Conservation (phyloP, 1,140 invertebrate genomes). For the Ylistrum balloti region DNA sequence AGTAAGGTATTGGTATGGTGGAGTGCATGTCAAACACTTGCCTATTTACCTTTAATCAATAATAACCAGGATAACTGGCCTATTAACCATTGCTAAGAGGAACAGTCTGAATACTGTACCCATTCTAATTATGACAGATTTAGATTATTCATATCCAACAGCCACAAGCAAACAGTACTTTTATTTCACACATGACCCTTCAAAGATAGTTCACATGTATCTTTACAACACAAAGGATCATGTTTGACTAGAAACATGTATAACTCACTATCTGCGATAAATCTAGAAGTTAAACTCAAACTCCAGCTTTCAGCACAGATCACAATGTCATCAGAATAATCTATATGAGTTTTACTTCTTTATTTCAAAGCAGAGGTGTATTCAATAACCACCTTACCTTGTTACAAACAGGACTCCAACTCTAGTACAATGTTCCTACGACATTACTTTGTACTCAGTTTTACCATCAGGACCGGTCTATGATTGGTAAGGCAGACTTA, state of each 20-base stretch:
- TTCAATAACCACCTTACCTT: too few relatives aligned
- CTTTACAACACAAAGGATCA: too few relatives aligned
- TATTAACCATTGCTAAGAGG: background rate
- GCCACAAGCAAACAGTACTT: background rate
- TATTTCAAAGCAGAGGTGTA: too few relatives aligned
- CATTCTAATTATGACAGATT: background rate
- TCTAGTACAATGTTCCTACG: too few relatives aligned
- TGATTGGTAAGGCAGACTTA: too few relatives aligned
- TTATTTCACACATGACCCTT: background rate
- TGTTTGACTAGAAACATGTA: background rate
- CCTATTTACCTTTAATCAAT: background rate
- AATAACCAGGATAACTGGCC: background rate
- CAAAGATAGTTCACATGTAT: too few relatives aligned
- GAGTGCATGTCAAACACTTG: conserved; percentile 10
- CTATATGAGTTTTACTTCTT: too few relatives aligned
- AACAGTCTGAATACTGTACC: background rate
- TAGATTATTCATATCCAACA: background rate
- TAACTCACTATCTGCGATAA: background rate
- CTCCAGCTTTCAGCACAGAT: too few relatives aligned
- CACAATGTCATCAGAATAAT: too few relatives aligned
- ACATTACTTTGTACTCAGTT: too few relatives aligned
- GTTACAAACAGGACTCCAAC: too few relatives aligned
- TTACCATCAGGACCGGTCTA: too few relatives aligned
- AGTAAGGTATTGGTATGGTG: background rate
- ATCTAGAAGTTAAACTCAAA: background rate